Evolutionary conservation across 2,113 vertebrate genomes (phyloP), one percentile per base, ranked within the genome.

Genomic region (Polypterus bichir): DNA sequence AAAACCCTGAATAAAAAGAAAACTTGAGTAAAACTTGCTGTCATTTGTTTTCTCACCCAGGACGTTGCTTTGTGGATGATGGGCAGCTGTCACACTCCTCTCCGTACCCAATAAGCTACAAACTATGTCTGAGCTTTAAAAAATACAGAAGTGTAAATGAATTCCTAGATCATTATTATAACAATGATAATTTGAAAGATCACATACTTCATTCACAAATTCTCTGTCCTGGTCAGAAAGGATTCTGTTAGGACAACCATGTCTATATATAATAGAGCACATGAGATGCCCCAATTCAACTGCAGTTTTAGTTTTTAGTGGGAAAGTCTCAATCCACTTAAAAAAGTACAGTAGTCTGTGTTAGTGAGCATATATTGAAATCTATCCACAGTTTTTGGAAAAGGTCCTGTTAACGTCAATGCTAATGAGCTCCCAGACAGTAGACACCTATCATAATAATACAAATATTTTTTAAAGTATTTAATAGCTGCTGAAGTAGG

Each of bases 311-410:
- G 44, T 63, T 7, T 63, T 68, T 46, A 65, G 60, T 5, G 53
- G 69, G 44, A 58, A 65, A 5, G 58, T 64, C 44, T 71, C 66
- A 48, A 68, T 66, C 66, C 61, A 61, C 44, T 68, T 68, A 27
- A 66, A 68, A 52, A 68, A 67, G 8, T 62, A 70, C n/a, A n/a
- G n/a, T n/a, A n/a, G 47, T 68, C 66, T 54, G 63, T 66, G 10
- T 60, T 59, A 44, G 61, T 66, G 2, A 71, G 44, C 5, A 68
- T 68, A 6, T 64, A 70, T 47, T 68, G 56, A 48, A 46, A 65
- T 3, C 64, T 59, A 55, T 64, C 54, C 6, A 7, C 7, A 44
- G 7, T 64, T 59, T 67, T n/a, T 9, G 66, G 63, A 1, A 68
- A 48, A 4, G 63, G 57, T 51, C 63, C 69, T 8, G 57, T 67